phyloP scores from a whole-genome alignment of 2,888 invertebrate genomes.

The Crocallis elinguaria region DNA sequence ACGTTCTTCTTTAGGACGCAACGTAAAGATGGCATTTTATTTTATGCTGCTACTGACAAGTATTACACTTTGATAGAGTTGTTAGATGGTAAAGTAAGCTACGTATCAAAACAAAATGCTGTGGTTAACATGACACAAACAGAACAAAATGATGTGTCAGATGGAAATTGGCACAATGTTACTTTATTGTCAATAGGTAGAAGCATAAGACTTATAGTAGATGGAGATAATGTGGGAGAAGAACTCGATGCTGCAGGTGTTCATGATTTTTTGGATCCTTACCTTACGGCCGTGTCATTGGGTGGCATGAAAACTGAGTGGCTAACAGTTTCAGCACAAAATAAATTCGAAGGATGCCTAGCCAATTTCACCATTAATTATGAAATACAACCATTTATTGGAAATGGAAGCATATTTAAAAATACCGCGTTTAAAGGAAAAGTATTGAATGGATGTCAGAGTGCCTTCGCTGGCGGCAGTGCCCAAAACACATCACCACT shows the following conservation, averaged over 20 bases:
- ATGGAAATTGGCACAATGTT: slow-evolving; percentile 96
- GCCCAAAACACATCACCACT: slow-evolving; percentile 93
- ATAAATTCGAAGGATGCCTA: slow-evolving; percentile 94
- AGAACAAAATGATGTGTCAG: slow-evolving; percentile 86
- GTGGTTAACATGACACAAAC: slow-evolving; percentile 93
- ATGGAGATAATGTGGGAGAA: slow-evolving; percentile 90
- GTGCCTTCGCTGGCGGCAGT: slow-evolving; percentile 90
- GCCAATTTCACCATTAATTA: slow-evolving; percentile 95
- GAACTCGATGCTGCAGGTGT: slow-evolving; percentile 94
- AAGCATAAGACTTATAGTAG: slow-evolving; percentile 89
- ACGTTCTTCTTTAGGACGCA: slow-evolving; percentile 93
- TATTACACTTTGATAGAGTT: slow-evolving; percentile 94
- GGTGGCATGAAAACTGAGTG: slow-evolving; percentile 90
- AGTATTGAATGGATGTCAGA: slow-evolving; percentile 90
- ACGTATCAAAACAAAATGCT: slow-evolving; percentile 91
- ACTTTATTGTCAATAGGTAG: slow-evolving; percentile 89
- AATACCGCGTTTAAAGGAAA: slow-evolving; percentile 89
- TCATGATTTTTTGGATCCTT: slow-evolving; percentile 96
- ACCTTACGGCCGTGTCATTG: slow-evolving; percentile 91
- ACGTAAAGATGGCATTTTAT: slow-evolving; percentile 90
- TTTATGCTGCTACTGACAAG: slow-evolving; percentile 94
- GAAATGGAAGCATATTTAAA: slow-evolving; percentile 92
- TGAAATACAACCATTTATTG: slow-evolving; percentile 95
- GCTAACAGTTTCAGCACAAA: slow-evolving; percentile 81
- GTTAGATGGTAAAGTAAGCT: slow-evolving; percentile 89